Evolutionary conservation across 92 coral and sea anemone species (phyloP).

Genomic region (Chrysogorgia sp.): DNA sequence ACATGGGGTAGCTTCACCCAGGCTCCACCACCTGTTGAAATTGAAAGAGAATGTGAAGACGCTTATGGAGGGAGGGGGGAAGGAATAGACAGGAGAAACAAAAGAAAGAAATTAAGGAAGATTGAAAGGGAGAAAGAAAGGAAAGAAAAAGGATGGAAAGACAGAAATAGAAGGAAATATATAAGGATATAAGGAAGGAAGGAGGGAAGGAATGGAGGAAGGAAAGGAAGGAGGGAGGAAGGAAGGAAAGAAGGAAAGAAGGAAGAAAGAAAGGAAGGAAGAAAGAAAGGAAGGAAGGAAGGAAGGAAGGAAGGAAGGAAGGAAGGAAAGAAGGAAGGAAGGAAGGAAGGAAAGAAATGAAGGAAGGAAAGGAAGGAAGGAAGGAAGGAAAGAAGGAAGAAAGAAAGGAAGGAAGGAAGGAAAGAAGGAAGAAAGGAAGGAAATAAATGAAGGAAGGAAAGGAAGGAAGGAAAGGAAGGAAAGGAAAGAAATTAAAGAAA

Average conservation of each 20-base stretch:
- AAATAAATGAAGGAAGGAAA: slow-evolving; percentile 6
- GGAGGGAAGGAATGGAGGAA: slow-evolving; percentile 7
- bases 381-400: slow-evolving; percentile 14
- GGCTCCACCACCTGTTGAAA: slow-evolving; percentile 76
- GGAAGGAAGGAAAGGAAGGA: neutral
- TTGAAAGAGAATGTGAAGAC: neutral
- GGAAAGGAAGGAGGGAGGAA: neutral
- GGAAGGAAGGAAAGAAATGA: neutral
- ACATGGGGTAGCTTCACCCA: slow-evolving; percentile 94
- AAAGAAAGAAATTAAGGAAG: too few species aligned
- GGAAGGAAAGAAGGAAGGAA: slow-evolving; percentile 1
- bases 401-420: slow-evolving; percentile 5
- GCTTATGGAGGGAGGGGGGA: neutral
- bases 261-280: neutral
- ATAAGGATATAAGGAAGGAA: neutral
- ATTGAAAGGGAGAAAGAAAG: neutral
- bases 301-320: slow-evolving; percentile 3
- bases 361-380: neutral
- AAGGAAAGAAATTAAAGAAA: neutral
- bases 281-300: slow-evolving; percentile 8
- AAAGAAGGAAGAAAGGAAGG: slow-evolving; percentile 3
- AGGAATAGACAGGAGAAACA: neutral
- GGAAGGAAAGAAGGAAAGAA: neutral
- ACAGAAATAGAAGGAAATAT: neutral
- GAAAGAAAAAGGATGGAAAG: neutral